phyloP scores from a whole-genome alignment of 2,888 invertebrate genomes.

The Willowsia nigromaculata region DNA sequence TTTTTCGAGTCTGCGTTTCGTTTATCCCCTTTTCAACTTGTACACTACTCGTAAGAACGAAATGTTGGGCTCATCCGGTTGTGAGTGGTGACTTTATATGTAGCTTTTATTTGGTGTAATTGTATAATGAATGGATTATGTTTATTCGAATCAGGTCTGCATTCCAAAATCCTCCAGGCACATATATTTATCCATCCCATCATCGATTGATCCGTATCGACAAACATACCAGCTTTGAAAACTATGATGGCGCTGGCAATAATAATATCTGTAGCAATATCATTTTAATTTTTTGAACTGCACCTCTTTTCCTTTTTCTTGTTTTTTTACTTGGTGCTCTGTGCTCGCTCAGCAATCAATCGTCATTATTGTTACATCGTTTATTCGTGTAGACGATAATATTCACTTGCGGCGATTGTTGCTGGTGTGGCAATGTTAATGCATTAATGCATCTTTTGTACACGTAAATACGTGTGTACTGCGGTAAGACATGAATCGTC shows the following conservation, averaged over 20 bases:
- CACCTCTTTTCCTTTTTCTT: constrained; percentile 25
- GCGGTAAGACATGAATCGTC: constrained; percentile 31
- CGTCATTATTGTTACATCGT: constrained; percentile 17
- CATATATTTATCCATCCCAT: constrained; percentile 18
- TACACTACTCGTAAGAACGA: background rate
- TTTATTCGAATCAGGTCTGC: constrained; percentile 4
- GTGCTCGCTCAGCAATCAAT: background rate
- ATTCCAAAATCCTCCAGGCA: constrained; percentile 48
- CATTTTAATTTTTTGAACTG: constrained; percentile 63
- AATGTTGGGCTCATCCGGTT: background rate
- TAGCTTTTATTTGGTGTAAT: background rate
- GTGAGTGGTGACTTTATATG: constrained; percentile 33
- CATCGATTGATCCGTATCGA: constrained; percentile 15
- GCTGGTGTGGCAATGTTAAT: constrained; percentile 3
- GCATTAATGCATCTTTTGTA: background rate
- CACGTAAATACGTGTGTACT: background rate
- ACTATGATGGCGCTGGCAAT: constrained; percentile 21
- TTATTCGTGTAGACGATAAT: background rate
- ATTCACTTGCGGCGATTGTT: constrained; percentile 21
- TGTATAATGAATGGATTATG: constrained; percentile 23
- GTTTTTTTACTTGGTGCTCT: background rate
- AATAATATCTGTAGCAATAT: constrained; percentile 61
- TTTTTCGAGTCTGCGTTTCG: background rate
- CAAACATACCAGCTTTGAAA: constrained; percentile 14
- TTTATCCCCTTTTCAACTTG: constrained; percentile 3